Evolutionary conservation across 2,797 vertebrate genomes (phyloP), one percentile per base, ranked within the genome.

Genomic region (Cirrhinus mrigala): DNA sequence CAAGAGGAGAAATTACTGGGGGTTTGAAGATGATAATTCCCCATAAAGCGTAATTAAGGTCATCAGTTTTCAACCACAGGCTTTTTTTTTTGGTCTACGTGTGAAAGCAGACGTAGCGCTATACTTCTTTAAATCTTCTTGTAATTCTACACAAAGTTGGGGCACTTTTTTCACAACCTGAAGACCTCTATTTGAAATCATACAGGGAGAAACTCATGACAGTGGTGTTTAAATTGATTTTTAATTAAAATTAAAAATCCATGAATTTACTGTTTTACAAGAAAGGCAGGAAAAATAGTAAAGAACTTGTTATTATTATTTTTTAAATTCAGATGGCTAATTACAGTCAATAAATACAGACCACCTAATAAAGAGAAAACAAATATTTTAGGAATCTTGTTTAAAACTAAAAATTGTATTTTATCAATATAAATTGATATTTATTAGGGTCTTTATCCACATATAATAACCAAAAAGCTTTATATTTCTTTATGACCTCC

Each of bases 21-120:
- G 27, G 27, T 83, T 83, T 52, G 29, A 29, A 77, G 46, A 84
- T 7, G 44, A 74, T 56, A 77, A 77, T 78, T 84, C 74, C 82
- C 73, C 46, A 78, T 58, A 27, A 24, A 78, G 18, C 18, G 6
- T n/a, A 15, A 40, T 68, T 52, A 52, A 20, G 48, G 37, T 69
- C 64, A 78, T 46, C 16, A 56, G 56, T 22, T 84, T 46, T 48
- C 60, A 44, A 58, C 82, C 50, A 56, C 50, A 16, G 14, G 2
- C 3, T 60, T 40, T 62, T 58, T 33, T 79, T 37, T 64, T 64
- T 27, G 14, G 1, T 48, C 1, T 73, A 44, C 18, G 29, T 76
- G 9, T 7, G 29, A 33, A 33, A 46, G 22, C 44, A 76, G 46
- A 8, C 20, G 52, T 5, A 33, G 11, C 14, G 27, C 7, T 16